phyloP scores from a whole-genome alignment of 2,113 vertebrate genomes.

The Sylvilagus bachmani region DNA sequence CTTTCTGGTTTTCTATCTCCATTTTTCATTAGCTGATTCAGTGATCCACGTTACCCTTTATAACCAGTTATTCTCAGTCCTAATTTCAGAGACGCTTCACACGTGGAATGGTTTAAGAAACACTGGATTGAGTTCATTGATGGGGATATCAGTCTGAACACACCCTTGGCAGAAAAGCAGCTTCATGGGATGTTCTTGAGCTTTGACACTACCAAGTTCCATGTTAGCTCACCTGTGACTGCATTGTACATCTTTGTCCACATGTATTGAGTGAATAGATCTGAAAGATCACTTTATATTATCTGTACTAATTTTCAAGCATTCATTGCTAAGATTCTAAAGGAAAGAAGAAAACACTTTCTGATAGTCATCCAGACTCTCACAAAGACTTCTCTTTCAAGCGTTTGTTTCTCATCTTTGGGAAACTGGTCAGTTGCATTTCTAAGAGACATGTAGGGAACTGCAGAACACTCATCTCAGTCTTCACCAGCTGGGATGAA shows the following conservation, averaged over 20 bases:
- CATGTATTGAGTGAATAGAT: not conserved
- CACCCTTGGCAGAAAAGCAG: not conserved
- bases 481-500: not conserved
- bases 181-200: slow-evolving; percentile 24
- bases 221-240: not conserved
- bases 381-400: slow-evolving; percentile 16
- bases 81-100: slow-evolving; percentile 12
- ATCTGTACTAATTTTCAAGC: slow-evolving; percentile 45
- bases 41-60: not conserved
- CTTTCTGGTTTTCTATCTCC: not conserved
- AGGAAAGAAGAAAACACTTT: not conserved
- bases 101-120: not conserved
- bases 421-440: slow-evolving; percentile 5
- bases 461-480: not conserved
- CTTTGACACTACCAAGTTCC: not conserved
- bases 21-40: not conserved
- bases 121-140: not conserved
- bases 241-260: not conserved
- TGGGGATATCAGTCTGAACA: not conserved
- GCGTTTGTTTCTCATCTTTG: not conserved
- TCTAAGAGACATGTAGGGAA: not conserved
- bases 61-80: not conserved
- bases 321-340: not conserved
- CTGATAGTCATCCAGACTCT: not conserved
- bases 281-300: slow-evolving; percentile 38